These are phyloP conservation scores for Himalopsyche kuldschensis DNA, from an alignment of 2,888 invertebrate species.

Conservation along the genomic window DNA sequence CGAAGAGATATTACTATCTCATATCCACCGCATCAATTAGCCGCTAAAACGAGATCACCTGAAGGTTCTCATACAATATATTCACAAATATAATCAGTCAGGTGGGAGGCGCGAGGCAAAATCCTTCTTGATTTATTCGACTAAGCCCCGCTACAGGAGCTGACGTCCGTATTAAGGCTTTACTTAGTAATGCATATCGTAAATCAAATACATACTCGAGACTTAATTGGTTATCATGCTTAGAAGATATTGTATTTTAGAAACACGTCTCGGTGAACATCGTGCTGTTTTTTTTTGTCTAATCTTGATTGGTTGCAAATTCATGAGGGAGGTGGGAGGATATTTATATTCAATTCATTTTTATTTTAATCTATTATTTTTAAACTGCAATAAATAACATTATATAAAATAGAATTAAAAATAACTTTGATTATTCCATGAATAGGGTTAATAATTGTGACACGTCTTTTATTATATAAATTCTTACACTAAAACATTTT, in stretches of 20 bases:
- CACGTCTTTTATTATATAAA: no score
- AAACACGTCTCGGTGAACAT: background rate
- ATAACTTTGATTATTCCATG: no score
- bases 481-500: no score
- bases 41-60: background rate
- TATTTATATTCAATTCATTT: background rate
- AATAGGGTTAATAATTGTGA: no score
- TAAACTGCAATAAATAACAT: no score
- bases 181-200: background rate
- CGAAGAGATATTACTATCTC: background rate
- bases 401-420: no score
- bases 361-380: no score
- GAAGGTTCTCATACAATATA: background rate
- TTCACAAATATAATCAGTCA: background rate
- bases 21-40: background rate
- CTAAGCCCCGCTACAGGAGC: conserved; percentile 3
- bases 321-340: background rate
- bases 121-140: conserved; percentile 14
- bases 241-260: background rate
- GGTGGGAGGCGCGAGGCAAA: background rate
- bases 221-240: background rate
- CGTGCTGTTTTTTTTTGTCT: background rate
- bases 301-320: background rate
- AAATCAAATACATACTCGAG: conserved; percentile 3
- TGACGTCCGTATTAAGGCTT: background rate